phyloP scores from a whole-genome alignment of 2,888 invertebrate genomes.

The Auanema sp. region DNA sequence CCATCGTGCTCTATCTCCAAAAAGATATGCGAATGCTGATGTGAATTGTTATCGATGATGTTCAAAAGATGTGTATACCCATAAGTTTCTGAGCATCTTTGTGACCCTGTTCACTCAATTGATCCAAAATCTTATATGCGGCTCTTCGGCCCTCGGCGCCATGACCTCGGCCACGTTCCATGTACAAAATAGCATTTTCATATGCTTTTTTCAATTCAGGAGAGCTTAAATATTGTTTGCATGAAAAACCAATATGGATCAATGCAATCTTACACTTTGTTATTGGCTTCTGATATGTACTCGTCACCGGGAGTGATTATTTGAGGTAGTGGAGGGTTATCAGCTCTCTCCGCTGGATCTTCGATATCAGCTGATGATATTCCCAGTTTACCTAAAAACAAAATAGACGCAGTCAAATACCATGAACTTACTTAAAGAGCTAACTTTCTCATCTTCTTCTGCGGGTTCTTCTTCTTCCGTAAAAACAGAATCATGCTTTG shows the following conservation, averaged over 20 bases:
- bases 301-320: no score
- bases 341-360: no score
- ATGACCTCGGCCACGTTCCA: constrained; percentile 39
- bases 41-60: constrained; percentile 6
- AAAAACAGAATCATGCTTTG: no score
- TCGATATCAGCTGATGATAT: no score
- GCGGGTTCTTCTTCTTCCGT: no score
- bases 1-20: constrained; percentile 80
- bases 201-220: constrained; percentile 16
- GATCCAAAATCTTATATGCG: constrained; percentile 78
- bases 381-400: no score
- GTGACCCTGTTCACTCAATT: constrained; percentile 82
- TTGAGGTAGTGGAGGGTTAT: no score
- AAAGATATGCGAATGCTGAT: constrained; percentile 77
- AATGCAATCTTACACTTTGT: constrained; percentile 2
- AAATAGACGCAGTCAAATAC: no score
- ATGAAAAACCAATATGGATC: not conserved
- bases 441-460: no score
- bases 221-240: not conserved
- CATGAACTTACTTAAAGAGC: no score
- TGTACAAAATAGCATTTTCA: constrained; percentile 24
- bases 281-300: no score
- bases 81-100: constrained; percentile 79
- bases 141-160: constrained; percentile 50
- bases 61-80: constrained; percentile 67